Evolutionary conservation across 2,113 vertebrate genomes (phyloP).

Genomic region (Alouatta palliata): DNA sequence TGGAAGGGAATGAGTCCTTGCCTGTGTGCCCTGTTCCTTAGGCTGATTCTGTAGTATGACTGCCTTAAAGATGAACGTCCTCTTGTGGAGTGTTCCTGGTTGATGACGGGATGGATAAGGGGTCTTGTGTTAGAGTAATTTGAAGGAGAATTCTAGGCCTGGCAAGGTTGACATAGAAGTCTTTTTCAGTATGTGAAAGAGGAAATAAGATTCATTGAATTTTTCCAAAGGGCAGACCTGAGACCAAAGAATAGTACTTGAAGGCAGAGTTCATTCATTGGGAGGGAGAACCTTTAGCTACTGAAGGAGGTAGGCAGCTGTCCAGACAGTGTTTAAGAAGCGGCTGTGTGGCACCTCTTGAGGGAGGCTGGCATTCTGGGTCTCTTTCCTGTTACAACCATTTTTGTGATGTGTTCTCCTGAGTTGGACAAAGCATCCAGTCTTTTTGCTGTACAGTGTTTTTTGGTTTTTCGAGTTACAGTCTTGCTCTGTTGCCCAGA

Average conservation of each 20-base stretch:
- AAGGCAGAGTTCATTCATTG: not conserved
- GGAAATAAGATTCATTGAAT: not conserved
- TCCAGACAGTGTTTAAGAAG: too few relatives aligned
- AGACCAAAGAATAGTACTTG: too few relatives aligned
- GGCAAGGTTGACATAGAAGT: not conserved
- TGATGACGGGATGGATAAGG: not conserved
- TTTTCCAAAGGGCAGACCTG: not conserved
- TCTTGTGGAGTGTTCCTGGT: not conserved
- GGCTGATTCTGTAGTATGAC: not conserved
- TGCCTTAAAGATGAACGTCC: not conserved
- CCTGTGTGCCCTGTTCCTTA: not conserved
- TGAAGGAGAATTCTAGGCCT: not conserved
- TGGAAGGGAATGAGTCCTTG: not conserved
- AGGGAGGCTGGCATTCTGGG: fast-evolving
- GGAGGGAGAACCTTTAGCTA: not conserved
- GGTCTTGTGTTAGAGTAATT: not conserved
- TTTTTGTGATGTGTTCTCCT: not conserved
- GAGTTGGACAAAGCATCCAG: not conserved
- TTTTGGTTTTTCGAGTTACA: too few relatives aligned
- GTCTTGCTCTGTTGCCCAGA: too few relatives aligned
- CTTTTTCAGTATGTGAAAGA: not conserved
- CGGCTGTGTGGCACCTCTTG: fast-evolving
- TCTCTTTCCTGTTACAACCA: not conserved
- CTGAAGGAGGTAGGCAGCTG: not conserved
- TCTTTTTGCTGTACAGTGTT: slow-evolving; percentile 39